phyloP scores from a whole-genome alignment of 64 coral and sea anemone species.

The Hydrozoanthus tunicans region DNA sequence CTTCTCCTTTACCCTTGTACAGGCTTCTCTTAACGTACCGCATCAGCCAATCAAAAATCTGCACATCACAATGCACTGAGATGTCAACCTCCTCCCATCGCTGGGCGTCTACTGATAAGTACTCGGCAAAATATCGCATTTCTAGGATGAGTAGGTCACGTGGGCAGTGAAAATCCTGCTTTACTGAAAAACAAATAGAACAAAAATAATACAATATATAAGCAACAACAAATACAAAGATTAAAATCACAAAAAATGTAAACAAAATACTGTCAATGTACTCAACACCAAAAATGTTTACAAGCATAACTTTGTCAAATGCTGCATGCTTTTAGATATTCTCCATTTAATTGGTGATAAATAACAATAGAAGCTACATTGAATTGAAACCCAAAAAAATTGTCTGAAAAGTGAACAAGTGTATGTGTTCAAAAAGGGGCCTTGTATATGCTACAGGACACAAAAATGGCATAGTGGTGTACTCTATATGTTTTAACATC shows the following conservation, averaged over 20 bases:
- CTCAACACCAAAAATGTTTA: too few relatives aligned
- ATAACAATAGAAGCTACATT: too few relatives aligned
- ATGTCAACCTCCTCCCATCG: constrained; percentile 98
- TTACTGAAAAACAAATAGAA: constrained; percentile 59
- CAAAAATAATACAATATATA: background rate
- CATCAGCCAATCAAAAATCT: constrained; percentile 99
- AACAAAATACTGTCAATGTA: too few relatives aligned
- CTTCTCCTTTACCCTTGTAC: constrained; percentile 66
- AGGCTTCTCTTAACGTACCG: constrained; percentile 89
- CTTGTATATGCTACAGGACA: too few relatives aligned
- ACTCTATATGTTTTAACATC: too few relatives aligned
- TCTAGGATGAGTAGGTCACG: constrained; percentile 89
- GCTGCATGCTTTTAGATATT: too few relatives aligned
- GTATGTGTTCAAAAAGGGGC: too few relatives aligned
- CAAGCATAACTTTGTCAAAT: too few relatives aligned
- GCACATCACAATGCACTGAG: constrained; percentile 97
- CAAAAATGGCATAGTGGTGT: too few relatives aligned
- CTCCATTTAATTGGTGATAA: too few relatives aligned
- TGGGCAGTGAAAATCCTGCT: constrained; percentile 95
- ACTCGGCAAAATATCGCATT: constrained; percentile 98
- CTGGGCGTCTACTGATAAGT: constrained; percentile 92
- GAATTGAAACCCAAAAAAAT: too few relatives aligned
- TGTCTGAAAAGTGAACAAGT: too few relatives aligned
- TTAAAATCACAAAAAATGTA: background rate
- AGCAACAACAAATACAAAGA: background rate